Base-by-base conservation (phyloP, 2,113 vertebrate genomes). In the Pterophyllum scalare region DNA sequence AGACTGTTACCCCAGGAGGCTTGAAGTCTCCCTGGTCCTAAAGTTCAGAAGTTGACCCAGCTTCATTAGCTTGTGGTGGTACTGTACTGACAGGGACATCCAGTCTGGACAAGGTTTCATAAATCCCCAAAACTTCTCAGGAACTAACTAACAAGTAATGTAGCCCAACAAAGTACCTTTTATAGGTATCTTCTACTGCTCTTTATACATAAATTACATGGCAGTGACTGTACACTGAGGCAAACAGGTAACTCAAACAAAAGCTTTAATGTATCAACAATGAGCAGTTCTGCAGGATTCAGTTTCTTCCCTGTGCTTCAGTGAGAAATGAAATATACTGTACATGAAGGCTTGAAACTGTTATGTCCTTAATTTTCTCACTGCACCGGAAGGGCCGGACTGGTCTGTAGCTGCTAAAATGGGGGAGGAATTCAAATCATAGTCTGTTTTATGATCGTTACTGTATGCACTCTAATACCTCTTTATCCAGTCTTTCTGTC, bases 301-400 rank as follows among this genome's bases (percentile, higher is more conserved):
- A 78, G 83, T 70, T 84, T 77, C 85, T 70, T 87, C 74, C 86
- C 75, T 77, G 87, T 90, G 87, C 89, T 88, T 75, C 82, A 59
- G 57, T 72, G 77, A 80, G 77, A 83, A 79, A 82, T 56, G 26
- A 90, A 85, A 65, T 81, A 76, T 76, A 72, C 75, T 79, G 85
- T 88, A 92, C 67, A 82, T 84, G 59, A 95, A 93, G 95, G 93
- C 94, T 94, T 89, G 86, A 94, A 92, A 94, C 94, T 95, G 94
- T 95, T 95, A 89, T 79, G 87, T 85, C 84, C 94, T 94, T 94
- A 94, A 92, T 92, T 81, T 85, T 83, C 86, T 85, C 92, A 76
- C 88, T 84, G 90, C 92, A 93, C 81, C 90, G 91, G 62, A 86
- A 79, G 79, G 86, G 76, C 83, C 84, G 86, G 81, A 79, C 75